Percentiles rank a stretch among this genome's conserved stretches.
Evolutionary conservation across 2,888 invertebrate genomes (phyloP).

Genomic region (Pyrgus malvae): DNA sequence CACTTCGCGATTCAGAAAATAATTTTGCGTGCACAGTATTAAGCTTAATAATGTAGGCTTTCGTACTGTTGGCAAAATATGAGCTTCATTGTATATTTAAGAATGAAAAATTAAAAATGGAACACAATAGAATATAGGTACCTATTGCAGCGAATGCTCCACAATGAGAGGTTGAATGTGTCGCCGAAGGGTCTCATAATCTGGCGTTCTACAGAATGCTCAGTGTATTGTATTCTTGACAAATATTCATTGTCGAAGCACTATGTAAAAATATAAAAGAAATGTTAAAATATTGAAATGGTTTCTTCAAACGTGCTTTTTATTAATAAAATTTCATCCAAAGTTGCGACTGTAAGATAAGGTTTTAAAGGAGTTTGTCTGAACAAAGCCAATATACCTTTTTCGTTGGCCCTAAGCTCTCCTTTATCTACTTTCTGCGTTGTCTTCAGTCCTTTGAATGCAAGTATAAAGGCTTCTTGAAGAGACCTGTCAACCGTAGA

Average conservation of each 20-base stretch:
- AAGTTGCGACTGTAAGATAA: no score
- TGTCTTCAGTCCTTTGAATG: not conserved
- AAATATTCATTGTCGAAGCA: not conserved
- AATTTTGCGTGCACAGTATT: not conserved
- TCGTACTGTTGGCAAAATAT: constrained; percentile 7
- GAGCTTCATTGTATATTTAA: constrained; percentile 7
- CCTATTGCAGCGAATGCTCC: constrained; percentile 13
- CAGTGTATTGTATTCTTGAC: not conserved
- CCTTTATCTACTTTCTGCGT: not conserved
- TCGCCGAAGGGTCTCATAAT: constrained; percentile 20
- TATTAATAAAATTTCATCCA: no score
- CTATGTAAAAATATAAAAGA: no score
- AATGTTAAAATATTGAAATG: no score
- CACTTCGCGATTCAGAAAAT: not conserved
- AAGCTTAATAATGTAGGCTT: constrained; percentile 9
- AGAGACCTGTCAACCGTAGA: not conserved
- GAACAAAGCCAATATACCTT: no score
- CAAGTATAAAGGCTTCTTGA: not conserved
- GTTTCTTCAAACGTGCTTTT: no score
- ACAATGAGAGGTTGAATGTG: constrained; percentile 20
- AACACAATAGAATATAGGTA: constrained; percentile 14
- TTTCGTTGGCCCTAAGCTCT: not conserved
- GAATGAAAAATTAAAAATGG: constrained; percentile 22
- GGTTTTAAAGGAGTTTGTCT: no score
- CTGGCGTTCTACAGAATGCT: not conserved